These are phyloP conservation scores for Desoria tigrina DNA, from an alignment of 2,888 invertebrate genomes.

Conservation along the genomic window DNA sequence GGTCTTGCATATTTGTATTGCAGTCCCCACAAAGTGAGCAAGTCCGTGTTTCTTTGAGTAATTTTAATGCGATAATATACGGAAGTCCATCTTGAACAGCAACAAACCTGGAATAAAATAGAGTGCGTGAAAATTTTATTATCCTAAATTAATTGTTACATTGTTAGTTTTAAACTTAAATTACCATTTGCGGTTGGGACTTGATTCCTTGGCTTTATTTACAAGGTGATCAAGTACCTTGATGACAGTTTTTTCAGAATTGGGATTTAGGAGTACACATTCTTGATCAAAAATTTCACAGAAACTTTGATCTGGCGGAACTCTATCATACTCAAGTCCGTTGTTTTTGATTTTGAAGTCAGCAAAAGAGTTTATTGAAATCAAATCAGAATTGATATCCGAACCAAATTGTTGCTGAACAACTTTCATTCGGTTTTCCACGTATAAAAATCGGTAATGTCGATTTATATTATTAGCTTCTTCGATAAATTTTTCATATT, in stretches of 20 bases:
- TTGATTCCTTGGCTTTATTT: neutral
- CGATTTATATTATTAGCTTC: neutral
- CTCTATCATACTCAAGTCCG: neutral
- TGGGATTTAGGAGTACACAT: conserved; percentile 3
- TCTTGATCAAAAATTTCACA: neutral
- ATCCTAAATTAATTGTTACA: neutral
- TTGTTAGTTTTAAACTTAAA: neutral
- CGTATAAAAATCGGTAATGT: neutral
- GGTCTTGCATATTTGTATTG: neutral
- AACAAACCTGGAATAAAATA: neutral
- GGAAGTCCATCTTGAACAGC: conserved; percentile 1
- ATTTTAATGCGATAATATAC: neutral
- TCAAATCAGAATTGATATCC: neutral
- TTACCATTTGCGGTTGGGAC: neutral
- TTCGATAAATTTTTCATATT: neutral
- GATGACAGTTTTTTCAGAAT: neutral
- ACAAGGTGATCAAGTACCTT: conserved; percentile 1
- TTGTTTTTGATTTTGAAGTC: neutral
- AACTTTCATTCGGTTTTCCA: too few species aligned
- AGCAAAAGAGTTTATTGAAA: neutral
- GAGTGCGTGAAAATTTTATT: neutral
- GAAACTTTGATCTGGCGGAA: neutral
- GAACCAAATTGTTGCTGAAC: neutral
- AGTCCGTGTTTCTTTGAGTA: neutral
- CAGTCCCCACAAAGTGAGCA: neutral